Evolutionary conservation across 1,140 invertebrate species (phyloP).

Genomic region (Olivierus martensii): DNA sequence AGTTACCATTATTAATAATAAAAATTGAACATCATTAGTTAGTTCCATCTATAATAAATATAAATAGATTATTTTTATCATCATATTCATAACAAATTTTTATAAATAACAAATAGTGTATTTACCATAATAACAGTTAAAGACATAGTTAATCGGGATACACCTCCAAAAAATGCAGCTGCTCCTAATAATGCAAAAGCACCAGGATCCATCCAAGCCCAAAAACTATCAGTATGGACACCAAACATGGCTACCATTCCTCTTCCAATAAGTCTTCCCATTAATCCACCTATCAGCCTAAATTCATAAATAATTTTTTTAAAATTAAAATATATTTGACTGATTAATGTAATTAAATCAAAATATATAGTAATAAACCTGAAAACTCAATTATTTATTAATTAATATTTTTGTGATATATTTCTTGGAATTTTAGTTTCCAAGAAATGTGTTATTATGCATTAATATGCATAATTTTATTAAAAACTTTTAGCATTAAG

Average conservation of each 20-base stretch:
- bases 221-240: constrained; percentile 23
- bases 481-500: too few species aligned
- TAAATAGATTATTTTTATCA: not conserved
- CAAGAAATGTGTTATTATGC: too few species aligned
- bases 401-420: too few species aligned
- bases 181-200: constrained; percentile 99
- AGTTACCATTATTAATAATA: constrained; percentile 96
- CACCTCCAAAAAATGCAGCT: constrained; percentile 90
- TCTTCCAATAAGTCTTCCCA: constrained; percentile 32
- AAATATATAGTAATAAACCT: too few species aligned
- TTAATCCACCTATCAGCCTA: constrained; percentile 27
- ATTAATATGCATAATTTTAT: too few species aligned
- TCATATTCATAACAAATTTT: not conserved
- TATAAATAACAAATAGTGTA: not conserved
- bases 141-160: constrained; percentile 96
- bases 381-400: too few species aligned
- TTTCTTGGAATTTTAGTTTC: too few species aligned
- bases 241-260: constrained; percentile 28
- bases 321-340: too few species aligned
- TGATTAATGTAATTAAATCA: too few species aligned
- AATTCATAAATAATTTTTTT: too few species aligned
- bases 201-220: constrained; percentile 43
- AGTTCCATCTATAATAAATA: constrained; percentile 58
- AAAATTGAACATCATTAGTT: constrained; percentile 92
- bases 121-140: constrained; percentile 89